Base-by-base conservation (phyloP, 2,797 vertebrate genomes). In the Acipenser ruthenus region DNA sequence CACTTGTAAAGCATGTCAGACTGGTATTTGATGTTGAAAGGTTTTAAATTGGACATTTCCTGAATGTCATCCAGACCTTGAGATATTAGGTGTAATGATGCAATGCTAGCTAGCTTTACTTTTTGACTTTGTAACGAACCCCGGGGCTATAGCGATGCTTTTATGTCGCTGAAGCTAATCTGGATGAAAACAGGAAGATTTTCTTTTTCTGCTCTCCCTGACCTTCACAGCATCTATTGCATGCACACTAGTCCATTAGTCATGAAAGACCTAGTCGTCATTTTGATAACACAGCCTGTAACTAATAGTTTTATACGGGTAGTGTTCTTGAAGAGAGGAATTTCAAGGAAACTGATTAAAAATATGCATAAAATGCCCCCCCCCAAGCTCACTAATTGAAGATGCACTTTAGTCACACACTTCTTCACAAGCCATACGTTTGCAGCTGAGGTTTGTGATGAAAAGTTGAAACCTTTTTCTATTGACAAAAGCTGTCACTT, bases 181-280 rank as follows among this genome's bases (percentile, higher is more conserved):
- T 6, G 50, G 49, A 47, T 61, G 50, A 48, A 49, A 49, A 60
- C 23, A 1, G 8, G 13, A 60, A 15, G 59, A 6, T 23, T 68
- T 50, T 18, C 64, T 53, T 62, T 69, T 37, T 37, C 23, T 62
- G 62, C 48, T 58, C 48, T 49, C 10, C 10, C 52, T 6, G 50
- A 60, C 37, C 47, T 48, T 13, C 59, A n/a, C 50, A 23, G 58
- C 23, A 37, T 37, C 23, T 4, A 37, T 18, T 9, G 64, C 6
- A 6, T 49, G 49, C 48, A 49, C 50, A 18, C 50, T n/a, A 12
- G 37, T n/a, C 63, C 56, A 18, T 69, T 64, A 65, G 51, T 64
- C 58, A 49, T 69, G 58, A 65, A 65, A 65, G 63, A 12, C 58
- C 10, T 9, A 10, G 68, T 64, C 65, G 68, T 69, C 64, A 18